Base-by-base conservation (phyloP, 2,113 vertebrate genomes). In the Callocephalon fimbriatum region DNA sequence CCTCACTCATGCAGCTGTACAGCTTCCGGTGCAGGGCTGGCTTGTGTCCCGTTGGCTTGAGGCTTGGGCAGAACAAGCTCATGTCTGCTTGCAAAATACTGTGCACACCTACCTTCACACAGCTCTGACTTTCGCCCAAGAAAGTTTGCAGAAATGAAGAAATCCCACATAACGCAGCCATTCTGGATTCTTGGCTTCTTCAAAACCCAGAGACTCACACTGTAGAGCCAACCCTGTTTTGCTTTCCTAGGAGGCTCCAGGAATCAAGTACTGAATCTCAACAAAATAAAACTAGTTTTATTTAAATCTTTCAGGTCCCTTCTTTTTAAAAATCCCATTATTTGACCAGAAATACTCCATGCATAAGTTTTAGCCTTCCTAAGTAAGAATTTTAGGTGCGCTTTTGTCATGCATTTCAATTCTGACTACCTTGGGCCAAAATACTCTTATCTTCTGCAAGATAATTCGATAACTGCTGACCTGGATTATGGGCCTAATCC, bases 21-120 rank as follows among this genome's bases (percentile, higher is more conserved):
- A 3, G 89, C 94, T 96, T 96, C 95, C 94, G 89, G 51, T 78
- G 80, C 25, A 56, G 73, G 67, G 12, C 3, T 97, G 96, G 96
- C 95, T 14, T 29, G 7, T 12, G 0, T 91, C 95, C 96, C 94
- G 76, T 40, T 95, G 94, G 83, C 95, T 95, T 12, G 15, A 81
- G 93, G 86, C 94, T 87, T 51, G 80, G 93, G 94, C 77, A 93
- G 94, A 95, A 90, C 86, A n/a, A 87, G 86, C 80, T 96, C 89
- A 9, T 53, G 91, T 93, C 94, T 96, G 84, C 93, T 94, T 96
- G 95, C 96, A 96, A 96, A 97, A 94, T 31, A 61, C 80, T 25
- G 9, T 0, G 1, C 86, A 87, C 94, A 94, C 80, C 95, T 94
- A 93, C 68, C 93, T 91, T 61, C 90, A 37, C 86, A 91, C 51